phyloP scores from a whole-genome alignment of 1,140 invertebrate species.

The Nasonia giraulti region DNA sequence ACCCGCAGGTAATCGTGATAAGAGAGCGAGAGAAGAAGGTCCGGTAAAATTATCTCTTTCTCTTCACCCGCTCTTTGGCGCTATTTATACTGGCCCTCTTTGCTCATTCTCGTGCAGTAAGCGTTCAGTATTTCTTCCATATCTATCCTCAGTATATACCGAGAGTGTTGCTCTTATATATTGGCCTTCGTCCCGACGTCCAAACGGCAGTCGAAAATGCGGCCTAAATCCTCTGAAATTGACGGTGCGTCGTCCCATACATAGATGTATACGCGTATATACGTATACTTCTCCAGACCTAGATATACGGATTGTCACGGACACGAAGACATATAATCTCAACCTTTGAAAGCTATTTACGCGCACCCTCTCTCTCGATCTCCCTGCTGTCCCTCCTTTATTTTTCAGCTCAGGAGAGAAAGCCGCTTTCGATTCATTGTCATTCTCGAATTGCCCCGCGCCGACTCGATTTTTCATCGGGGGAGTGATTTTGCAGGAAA shows the following conservation, averaged over 20 bases:
- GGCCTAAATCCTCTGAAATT: conserved; percentile 27
- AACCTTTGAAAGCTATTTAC: conserved; percentile 2
- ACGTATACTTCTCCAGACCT: neutral
- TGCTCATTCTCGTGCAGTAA: neutral
- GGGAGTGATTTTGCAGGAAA: neutral
- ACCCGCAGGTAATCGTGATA: neutral
- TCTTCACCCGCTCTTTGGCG: neutral
- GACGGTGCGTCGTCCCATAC: neutral
- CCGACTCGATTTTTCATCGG: neutral
- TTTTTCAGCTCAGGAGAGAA: neutral
- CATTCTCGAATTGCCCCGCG: neutral
- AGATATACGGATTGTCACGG: neutral
- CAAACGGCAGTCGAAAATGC: conserved; percentile 7
- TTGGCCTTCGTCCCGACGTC: neutral
- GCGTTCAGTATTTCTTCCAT: neutral
- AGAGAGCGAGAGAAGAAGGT: neutral
- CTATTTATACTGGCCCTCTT: neutral
- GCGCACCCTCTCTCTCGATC: too few relatives aligned
- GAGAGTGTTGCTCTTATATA: neutral
- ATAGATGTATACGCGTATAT: neutral
- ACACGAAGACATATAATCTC: neutral
- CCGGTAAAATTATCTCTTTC: neutral
- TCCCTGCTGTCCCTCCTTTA: neutral
- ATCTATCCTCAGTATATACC: neutral
- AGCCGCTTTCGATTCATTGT: neutral